These are phyloP conservation scores for Phyllotreta striolata DNA, from an alignment of 2,888 invertebrate species.

Conservation along the genomic window DNA sequence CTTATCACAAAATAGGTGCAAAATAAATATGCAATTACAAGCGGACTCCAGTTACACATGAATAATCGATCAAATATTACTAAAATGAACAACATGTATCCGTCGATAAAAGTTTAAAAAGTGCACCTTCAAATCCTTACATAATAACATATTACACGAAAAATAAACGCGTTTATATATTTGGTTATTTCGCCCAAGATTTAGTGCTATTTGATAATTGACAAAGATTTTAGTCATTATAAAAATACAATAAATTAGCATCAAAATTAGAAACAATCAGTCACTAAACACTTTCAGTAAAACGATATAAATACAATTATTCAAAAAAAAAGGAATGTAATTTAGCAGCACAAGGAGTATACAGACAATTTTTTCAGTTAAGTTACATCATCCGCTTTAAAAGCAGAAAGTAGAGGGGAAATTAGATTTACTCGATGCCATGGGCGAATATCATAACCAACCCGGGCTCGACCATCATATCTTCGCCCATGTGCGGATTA, in stretches of 20 bases:
- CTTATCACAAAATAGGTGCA: constrained; percentile 15
- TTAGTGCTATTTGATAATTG: background rate
- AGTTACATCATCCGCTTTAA: background rate
- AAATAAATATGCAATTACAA: background rate
- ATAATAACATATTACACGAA: constrained; percentile 7
- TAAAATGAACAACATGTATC: constrained; percentile 1
- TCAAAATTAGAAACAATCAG: too few species aligned
- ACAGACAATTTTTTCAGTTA: constrained; percentile 1
- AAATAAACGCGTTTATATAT: constrained; percentile 14
- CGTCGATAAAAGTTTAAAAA: background rate
- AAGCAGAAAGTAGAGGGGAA: constrained; percentile 15
- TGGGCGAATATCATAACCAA: constrained; percentile 99
- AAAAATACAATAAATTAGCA: too few species aligned
- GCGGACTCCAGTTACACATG: background rate
- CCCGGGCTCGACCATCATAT: constrained; percentile 96
- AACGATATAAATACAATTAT: too few species aligned
- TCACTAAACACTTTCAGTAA: too few species aligned
- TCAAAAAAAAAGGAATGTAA: too few species aligned
- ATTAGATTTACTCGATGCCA: constrained; percentile 76
- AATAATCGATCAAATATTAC: background rate
- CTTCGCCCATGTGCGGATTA: constrained; percentile 93
- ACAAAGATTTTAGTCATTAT: too few species aligned
- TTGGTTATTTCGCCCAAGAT: constrained; percentile 15
- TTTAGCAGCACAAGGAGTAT: constrained; percentile 8
- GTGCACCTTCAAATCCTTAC: constrained; percentile 1